Percentiles rank a stretch among this genome's conserved stretches.
These are phyloP conservation scores for Xanthia togata DNA, from an alignment of 2,888 invertebrate species.

Conservation along the genomic window DNA sequence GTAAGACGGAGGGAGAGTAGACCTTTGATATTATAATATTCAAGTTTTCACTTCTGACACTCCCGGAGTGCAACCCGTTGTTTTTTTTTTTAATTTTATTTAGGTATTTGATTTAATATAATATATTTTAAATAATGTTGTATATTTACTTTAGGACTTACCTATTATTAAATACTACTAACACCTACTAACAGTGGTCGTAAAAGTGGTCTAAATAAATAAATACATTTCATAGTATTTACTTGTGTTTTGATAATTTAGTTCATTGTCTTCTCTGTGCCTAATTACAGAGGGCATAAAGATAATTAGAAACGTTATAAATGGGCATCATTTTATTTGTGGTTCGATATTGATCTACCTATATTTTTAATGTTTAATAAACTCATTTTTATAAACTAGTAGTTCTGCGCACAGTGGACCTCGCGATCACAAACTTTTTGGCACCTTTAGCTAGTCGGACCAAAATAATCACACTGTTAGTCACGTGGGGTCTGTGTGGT, in stretches of 20 bases:
- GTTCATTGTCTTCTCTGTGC: background rate
- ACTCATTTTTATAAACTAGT: too few species aligned
- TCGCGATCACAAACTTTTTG: too few species aligned
- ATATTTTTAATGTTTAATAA: background rate
- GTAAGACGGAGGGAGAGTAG: too few species aligned
- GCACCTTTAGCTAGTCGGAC: too few species aligned
- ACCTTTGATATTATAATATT: too few species aligned
- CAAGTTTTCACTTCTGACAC: too few species aligned
- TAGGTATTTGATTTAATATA: too few species aligned
- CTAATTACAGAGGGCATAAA: background rate
- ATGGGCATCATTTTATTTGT: background rate
- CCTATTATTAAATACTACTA: background rate
- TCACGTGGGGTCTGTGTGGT: too few species aligned
- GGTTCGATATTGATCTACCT: background rate
- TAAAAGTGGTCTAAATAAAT: background rate
- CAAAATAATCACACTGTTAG: too few species aligned
- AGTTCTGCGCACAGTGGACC: too few species aligned
- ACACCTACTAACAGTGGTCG: background rate
- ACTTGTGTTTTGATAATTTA: background rate
- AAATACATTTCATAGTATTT: background rate
- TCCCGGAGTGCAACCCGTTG: too few species aligned
- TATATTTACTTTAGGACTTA: background rate
- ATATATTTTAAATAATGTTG: too few species aligned
- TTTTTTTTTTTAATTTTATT: background rate
- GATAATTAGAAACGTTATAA: background rate